Evolutionary conservation across 1,140 invertebrate species (phyloP).

Genomic region (Pachypeltis micranthus): DNA sequence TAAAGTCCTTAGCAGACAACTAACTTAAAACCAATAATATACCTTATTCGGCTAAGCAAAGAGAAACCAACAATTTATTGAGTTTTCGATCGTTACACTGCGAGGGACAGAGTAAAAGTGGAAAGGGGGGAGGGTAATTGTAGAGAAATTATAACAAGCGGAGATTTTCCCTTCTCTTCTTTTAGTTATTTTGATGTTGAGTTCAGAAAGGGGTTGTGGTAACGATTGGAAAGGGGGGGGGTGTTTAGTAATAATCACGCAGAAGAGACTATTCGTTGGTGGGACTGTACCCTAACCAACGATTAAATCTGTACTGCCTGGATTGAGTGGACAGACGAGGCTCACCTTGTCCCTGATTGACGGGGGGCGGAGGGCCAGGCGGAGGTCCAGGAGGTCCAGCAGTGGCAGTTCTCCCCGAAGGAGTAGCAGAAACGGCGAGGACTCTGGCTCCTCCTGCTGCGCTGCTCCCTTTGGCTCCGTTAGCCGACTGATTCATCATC

Average conservation of each 20-base stretch:
- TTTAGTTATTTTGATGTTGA: neutral
- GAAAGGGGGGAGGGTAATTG: neutral
- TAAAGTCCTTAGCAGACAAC: neutral
- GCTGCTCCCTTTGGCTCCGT: neutral
- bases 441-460: neutral
- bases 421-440: neutral
- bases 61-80: neutral
- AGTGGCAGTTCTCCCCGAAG: neutral
- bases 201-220: neutral
- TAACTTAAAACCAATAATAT: neutral
- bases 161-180: neutral
- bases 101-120: neutral
- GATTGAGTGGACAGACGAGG: neutral
- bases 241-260: too few species aligned
- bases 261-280: too few species aligned
- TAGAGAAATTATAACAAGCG: neutral
- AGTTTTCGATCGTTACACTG: neutral
- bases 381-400: neutral
- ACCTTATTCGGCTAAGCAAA: neutral
- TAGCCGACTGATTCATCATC: neutral
- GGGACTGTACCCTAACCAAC: neutral
- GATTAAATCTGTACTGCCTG: neutral
- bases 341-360: conserved; percentile 5
- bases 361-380: neutral
- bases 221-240: too few species aligned